These are phyloP conservation scores for Microcebus griseorufus DNA, from an alignment of 2,113 vertebrate genomes.

Conservation along the genomic window DNA sequence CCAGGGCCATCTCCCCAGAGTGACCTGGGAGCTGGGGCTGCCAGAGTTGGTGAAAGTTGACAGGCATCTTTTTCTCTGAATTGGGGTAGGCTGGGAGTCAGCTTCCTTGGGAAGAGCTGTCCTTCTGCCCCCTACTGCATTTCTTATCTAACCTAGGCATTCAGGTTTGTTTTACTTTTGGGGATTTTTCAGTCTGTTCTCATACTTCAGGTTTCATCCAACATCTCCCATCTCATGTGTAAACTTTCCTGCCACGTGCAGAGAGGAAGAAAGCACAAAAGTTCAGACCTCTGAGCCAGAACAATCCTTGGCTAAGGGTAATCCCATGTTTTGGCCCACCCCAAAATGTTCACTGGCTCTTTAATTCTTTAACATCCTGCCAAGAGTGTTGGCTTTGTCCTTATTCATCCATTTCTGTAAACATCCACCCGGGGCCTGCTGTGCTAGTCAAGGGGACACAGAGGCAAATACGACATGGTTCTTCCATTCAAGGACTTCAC, in stretches of 20 bases:
- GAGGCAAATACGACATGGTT: neutral
- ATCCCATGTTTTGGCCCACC: neutral
- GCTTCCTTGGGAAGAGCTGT: neutral
- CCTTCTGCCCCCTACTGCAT: neutral
- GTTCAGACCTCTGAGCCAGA: neutral
- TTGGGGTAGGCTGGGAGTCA: neutral
- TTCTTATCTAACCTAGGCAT: neutral
- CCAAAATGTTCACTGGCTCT: neutral
- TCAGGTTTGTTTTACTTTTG: neutral
- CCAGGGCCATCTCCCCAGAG: neutral
- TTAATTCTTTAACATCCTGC: neutral
- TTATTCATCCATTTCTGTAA: neutral
- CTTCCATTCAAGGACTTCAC: neutral
- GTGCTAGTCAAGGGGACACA: neutral
- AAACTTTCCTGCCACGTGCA: neutral
- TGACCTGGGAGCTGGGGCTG: neutral
- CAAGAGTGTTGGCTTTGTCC: constrained; percentile 29
- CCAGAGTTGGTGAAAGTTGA: neutral
- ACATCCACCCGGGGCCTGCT: neutral
- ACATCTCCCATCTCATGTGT: neutral
- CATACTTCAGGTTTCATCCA: neutral
- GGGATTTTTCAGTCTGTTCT: neutral
- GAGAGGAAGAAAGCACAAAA: neutral
- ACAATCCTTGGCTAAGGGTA: neutral
- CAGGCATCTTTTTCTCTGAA: neutral